Conservation (phyloP, 1,140 invertebrate genomes). For the Cydia fagiglandana region DNA sequence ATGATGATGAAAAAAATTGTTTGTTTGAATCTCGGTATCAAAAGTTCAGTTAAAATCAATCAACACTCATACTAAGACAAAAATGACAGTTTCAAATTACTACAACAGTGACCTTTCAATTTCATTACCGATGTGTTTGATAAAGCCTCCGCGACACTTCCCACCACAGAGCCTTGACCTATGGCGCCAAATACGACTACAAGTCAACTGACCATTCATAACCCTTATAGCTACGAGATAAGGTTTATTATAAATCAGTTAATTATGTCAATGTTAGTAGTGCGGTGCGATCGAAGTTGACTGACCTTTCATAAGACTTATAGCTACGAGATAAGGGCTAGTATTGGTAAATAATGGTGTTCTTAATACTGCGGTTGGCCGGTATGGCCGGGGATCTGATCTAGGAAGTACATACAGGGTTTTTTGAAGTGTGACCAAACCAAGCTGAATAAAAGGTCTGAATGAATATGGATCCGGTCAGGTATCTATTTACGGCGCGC, state of each 20-base stretch:
- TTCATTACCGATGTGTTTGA: neutral
- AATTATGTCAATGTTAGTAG: neutral
- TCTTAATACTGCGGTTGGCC: neutral
- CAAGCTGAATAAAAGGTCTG: neutral
- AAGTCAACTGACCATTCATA: neutral
- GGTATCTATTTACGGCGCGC: neutral
- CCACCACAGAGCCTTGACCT: neutral
- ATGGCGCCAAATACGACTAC: neutral
- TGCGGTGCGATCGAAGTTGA: no score
- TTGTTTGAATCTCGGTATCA: no score
- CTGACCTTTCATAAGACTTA: no score
- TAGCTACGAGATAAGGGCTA: no score
- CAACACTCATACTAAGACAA: neutral
- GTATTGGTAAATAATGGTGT: neutral
- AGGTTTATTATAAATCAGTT: neutral
- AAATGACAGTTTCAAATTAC: neutral
- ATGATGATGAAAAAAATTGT: no score
- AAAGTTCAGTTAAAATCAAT: neutral
- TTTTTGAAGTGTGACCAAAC: neutral
- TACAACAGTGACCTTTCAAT: neutral
- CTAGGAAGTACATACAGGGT: neutral
- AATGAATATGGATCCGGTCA: neutral
- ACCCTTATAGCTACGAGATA: neutral
- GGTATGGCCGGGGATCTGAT: neutral
- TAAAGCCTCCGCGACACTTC: slow-evolving; percentile 8